Percentiles rank a stretch among this genome's conserved stretches.
These are phyloP conservation scores for Hermatobates lingyangjiaoensis DNA, from an alignment of 1,140 invertebrate species.

Conservation along the genomic window DNA sequence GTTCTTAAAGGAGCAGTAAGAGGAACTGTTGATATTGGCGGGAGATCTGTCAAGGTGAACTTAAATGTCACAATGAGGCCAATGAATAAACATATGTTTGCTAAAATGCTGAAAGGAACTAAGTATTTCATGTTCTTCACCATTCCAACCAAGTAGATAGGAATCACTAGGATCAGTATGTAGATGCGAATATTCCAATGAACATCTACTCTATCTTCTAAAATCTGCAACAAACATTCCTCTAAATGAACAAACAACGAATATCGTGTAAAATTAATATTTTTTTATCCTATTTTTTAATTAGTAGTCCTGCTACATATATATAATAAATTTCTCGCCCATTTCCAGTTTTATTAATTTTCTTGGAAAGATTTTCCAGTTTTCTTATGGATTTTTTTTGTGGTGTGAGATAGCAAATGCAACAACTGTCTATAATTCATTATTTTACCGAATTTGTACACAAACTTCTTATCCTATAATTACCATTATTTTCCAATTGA, in stretches of 20 bases:
- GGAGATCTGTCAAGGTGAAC: constrained; percentile 34
- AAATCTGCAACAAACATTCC: constrained; percentile 8
- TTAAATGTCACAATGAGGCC: constrained; percentile 47
- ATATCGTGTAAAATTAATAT: too few species aligned
- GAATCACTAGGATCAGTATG: constrained; percentile 25
- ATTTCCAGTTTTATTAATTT: too few species aligned
- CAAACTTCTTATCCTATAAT: too few species aligned
- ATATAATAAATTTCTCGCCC: too few species aligned
- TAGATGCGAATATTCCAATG: constrained; percentile 10
- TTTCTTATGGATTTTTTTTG: too few species aligned
- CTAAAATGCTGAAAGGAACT: constrained; percentile 51
- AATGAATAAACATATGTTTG: constrained; percentile 42
- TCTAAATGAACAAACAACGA: background rate
- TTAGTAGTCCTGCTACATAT: too few species aligned
- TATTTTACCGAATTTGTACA: too few species aligned
- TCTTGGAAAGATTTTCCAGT: too few species aligned
- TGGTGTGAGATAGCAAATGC: too few species aligned
- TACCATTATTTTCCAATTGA: too few species aligned
- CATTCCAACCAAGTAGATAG: constrained; percentile 37
- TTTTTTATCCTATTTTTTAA: too few species aligned
- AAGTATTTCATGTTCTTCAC: constrained; percentile 49
- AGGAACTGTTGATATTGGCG: background rate
- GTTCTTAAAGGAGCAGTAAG: background rate
- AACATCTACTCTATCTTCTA: constrained; percentile 1
- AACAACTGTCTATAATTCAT: too few species aligned